Percentiles rank a stretch among this genome's conserved stretches.
These are phyloP conservation scores for Balaenoptera acutorostrata DNA, from an alignment of 2,113 vertebrate genomes.

Conservation along the genomic window DNA sequence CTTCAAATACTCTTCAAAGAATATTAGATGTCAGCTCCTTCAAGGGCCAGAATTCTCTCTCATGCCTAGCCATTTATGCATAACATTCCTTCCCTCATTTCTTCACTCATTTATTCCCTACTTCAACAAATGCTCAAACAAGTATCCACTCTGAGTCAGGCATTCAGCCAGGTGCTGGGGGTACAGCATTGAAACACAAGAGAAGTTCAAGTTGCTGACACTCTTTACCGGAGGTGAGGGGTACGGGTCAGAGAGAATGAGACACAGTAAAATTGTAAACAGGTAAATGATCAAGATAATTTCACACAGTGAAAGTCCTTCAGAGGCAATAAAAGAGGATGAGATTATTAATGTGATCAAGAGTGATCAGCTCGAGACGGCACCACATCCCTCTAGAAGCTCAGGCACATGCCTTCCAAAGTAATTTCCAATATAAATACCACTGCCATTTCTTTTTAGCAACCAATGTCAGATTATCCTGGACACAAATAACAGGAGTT, in stretches of 20 bases:
- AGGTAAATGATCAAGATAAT: not conserved
- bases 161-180: not conserved
- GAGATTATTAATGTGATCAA: not conserved
- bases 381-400: not conserved
- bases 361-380: fast-evolving
- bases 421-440: not conserved
- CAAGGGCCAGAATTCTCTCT: not conserved
- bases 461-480: not conserved
- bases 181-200: not conserved
- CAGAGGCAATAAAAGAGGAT: not conserved
- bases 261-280: not conserved
- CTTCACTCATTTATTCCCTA: not conserved
- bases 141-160: not conserved
- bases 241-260: not conserved
- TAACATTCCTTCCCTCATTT: not conserved
- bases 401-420: not conserved
- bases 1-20: not conserved
- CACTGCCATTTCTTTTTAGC: not conserved
- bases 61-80: not conserved
- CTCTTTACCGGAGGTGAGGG: not conserved
- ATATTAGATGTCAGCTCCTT: not conserved
- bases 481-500: not conserved
- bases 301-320: not conserved
- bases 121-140: not conserved
- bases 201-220: not conserved